Evolutionary conservation across 2,888 invertebrate species (phyloP).

Genomic region (Himalopsyche tibetana): DNA sequence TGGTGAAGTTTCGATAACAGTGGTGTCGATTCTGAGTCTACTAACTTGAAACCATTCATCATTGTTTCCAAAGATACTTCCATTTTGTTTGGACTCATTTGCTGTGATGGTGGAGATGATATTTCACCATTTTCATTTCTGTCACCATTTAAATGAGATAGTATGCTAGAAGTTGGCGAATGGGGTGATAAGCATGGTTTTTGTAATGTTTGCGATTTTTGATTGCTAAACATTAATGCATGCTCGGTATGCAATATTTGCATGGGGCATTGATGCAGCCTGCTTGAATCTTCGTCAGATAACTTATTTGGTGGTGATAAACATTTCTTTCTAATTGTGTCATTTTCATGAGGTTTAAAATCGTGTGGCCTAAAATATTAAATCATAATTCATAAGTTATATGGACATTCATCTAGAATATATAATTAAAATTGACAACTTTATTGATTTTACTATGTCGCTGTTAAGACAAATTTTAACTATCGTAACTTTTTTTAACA

Average conservation of each 20-base stretch:
- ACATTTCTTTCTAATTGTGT: slow-evolving; percentile 1
- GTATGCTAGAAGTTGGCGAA: neutral
- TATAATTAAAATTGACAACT: too few species aligned
- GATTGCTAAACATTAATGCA: slow-evolving; percentile 5
- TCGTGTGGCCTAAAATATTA: slow-evolving; percentile 17
- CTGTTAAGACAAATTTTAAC: too few species aligned
- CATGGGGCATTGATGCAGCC: neutral
- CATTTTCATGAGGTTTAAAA: slow-evolving; percentile 29
- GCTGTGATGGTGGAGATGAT: neutral
- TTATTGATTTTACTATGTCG: too few species aligned
- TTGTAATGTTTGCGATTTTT: neutral
- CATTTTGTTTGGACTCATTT: slow-evolving; percentile 17
- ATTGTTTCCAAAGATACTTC: slow-evolving; percentile 20
- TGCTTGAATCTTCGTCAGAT: neutral
- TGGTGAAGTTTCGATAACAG: slow-evolving; percentile 11
- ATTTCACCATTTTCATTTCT: neutral
- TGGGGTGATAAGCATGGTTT: slow-evolving; percentile 30
- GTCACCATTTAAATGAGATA: neutral
- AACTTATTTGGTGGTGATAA: slow-evolving; percentile 17
- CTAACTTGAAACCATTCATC: slow-evolving; percentile 39
- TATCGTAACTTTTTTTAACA: neutral
- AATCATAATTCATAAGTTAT: neutral
- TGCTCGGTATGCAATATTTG: neutral
- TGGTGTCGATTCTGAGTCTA: slow-evolving; percentile 19
- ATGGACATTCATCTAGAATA: too few species aligned